Conservation (phyloP, 1,140 invertebrate genomes). For the Caerostris extrusa region DNA sequence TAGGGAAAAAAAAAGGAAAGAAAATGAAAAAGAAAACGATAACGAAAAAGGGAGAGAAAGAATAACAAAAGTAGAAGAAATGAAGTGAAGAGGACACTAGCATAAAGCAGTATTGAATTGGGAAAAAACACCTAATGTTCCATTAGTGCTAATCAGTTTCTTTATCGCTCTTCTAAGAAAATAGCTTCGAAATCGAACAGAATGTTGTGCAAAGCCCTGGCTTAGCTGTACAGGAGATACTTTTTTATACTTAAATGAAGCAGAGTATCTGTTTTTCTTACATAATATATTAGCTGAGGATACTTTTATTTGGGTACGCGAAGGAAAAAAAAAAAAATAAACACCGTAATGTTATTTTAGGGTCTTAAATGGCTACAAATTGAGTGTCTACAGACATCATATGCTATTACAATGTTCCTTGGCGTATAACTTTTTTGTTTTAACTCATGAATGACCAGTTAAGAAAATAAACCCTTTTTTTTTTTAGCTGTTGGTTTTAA, state of each 20-base stretch:
- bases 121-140: conserved; percentile 58
- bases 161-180: conserved; percentile 52
- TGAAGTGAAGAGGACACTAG: neutral
- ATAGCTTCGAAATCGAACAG: conserved; percentile 53
- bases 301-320: conserved; percentile 61
- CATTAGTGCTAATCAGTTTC: conserved; percentile 60
- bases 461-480: neutral
- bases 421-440: neutral
- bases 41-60: neutral
- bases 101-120: conserved; percentile 15
- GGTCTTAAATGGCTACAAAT: conserved; percentile 63
- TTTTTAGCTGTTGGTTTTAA: neutral
- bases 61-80: neutral
- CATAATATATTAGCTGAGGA: conserved; percentile 72
- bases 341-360: conserved; percentile 69
- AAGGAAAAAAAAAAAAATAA: conserved; percentile 14
- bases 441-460: neutral
- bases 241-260: conserved; percentile 53
- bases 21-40: neutral
- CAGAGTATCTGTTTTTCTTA: conserved; percentile 44
- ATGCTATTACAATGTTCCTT: neutral
- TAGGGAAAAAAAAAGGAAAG: neutral
- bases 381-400: conserved; percentile 48
- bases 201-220: conserved; percentile 29
- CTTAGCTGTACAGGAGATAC: neutral